A percentile compares a stretch with the other conserved stretches of the same genome.
These are phyloP conservation scores for Sebastes matsubarae DNA, from an alignment of 2,797 vertebrate genomes.

Conservation along the genomic window DNA sequence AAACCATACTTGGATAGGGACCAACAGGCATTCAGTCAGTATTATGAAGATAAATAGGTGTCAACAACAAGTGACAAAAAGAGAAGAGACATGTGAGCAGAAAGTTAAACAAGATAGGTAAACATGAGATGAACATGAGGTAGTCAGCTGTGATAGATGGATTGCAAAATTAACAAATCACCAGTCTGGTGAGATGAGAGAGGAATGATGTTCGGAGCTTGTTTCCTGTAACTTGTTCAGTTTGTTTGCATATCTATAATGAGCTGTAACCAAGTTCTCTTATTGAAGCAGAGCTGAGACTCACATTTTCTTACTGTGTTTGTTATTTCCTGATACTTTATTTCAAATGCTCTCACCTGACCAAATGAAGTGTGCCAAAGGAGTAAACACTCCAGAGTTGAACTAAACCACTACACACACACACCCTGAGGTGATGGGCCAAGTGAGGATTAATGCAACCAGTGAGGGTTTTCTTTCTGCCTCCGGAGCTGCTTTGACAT, in stretches of 20 bases:
- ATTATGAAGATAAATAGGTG: not conserved
- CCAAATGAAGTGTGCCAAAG: not conserved
- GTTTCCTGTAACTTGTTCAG: not conserved
- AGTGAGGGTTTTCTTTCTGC: not conserved
- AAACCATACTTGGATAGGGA: not conserved
- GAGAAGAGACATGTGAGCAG: not conserved
- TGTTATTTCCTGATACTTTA: constrained; percentile 7
- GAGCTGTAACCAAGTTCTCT: not conserved
- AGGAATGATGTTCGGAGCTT: not conserved
- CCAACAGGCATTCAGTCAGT: not conserved
- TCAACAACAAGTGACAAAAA: not conserved
- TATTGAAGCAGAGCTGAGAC: not conserved
- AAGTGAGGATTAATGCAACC: constrained; percentile 5
- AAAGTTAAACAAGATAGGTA: constrained; percentile 3
- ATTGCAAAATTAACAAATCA: not conserved
- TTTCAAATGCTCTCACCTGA: constrained; percentile 24
- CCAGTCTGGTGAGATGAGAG: not conserved
- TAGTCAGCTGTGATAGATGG: not conserved
- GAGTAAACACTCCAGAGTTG: constrained; percentile 16
- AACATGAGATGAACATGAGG: constrained; percentile 5
- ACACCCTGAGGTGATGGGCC: not conserved
- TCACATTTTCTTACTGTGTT: not conserved
- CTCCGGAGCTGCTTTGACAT: not conserved
- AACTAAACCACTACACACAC: constrained; percentile 1
- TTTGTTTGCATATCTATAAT: not conserved